Percentiles rank a stretch among this genome's conserved stretches.
phyloP scores from a whole-genome alignment of 92 coral and sea anemone genomes.

The Zoanthus gigantus region DNA sequence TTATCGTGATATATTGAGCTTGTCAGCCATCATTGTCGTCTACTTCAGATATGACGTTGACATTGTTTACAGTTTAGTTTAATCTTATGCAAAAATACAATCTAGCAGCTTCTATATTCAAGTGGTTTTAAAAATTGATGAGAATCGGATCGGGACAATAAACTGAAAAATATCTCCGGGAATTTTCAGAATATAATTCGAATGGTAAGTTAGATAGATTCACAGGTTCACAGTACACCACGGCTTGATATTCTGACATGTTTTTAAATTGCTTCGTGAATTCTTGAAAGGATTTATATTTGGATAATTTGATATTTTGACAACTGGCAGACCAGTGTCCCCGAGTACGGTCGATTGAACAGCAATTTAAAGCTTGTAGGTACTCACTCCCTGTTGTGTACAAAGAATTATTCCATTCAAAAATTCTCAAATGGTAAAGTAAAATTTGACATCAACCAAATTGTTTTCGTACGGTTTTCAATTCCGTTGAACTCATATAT shows the following conservation, averaged over 20 bases:
- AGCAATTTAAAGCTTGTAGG: not conserved
- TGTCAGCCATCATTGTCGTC: no score
- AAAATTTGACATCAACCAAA: not conserved
- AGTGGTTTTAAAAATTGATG: conserved; percentile 1
- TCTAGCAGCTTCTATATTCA: not conserved
- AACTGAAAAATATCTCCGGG: not conserved
- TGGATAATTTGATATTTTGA: not conserved
- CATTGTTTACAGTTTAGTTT: not conserved
- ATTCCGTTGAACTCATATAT: not conserved
- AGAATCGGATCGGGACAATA: not conserved
- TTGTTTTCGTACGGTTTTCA: not conserved
- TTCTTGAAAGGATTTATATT: not conserved
- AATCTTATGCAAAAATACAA: conserved; percentile 17
- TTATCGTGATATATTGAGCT: no score
- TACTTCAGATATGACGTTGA: not conserved
- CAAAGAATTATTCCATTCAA: not conserved
- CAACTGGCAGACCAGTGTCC: not conserved
- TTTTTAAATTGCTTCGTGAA: not conserved
- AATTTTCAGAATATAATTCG: not conserved
- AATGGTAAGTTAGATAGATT: conserved; percentile 5
- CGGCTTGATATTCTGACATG: not conserved
- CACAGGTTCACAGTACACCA: not conserved
- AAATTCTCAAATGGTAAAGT: not conserved
- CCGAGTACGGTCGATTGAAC: not conserved
- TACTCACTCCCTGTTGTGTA: not conserved